Evolutionary conservation across 2,113 vertebrate species (phyloP).

Genomic region (Plestiodon gilberti): DNA sequence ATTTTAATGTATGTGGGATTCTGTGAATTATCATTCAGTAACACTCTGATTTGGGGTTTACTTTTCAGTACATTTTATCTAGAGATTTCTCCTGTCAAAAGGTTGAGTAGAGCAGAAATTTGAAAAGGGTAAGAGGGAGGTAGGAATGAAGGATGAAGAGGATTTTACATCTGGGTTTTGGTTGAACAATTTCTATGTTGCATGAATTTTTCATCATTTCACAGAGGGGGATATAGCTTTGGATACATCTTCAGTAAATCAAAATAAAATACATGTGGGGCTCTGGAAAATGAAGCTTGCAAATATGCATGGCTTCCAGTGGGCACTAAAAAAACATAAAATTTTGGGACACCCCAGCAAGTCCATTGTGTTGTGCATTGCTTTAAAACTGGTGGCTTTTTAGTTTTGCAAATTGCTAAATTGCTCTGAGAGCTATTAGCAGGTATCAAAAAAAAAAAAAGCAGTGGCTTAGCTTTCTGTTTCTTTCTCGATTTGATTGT

Average conservation of each 20-base stretch:
- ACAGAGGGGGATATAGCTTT: not conserved
- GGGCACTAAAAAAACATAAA: not conserved
- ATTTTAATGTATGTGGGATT: not conserved
- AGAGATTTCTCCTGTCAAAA: not conserved
- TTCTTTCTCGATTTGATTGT: conserved; percentile 20
- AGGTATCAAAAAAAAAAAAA: not conserved
- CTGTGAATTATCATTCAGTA: not conserved
- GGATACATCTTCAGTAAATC: not conserved
- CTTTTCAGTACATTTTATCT: not conserved
- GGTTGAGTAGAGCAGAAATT: not conserved
- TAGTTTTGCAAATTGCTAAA: conserved; percentile 7
- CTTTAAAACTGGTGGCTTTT: not conserved
- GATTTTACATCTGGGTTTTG: not conserved
- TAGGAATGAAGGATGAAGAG: not conserved
- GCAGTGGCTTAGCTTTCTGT: not conserved
- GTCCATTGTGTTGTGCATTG: not conserved
- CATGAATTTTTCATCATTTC: conserved; percentile 17
- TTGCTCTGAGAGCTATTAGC: conserved; percentile 1
- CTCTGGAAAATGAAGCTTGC: not conserved
- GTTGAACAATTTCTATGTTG: not conserved
- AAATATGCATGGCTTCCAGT: not conserved
- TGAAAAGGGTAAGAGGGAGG: not conserved
- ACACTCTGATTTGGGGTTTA: not conserved
- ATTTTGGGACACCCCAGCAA: not conserved
- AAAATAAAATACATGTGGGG: not conserved